phyloP scores from a whole-genome alignment of 2,888 invertebrate species.

The Hymenopus coronatus region DNA sequence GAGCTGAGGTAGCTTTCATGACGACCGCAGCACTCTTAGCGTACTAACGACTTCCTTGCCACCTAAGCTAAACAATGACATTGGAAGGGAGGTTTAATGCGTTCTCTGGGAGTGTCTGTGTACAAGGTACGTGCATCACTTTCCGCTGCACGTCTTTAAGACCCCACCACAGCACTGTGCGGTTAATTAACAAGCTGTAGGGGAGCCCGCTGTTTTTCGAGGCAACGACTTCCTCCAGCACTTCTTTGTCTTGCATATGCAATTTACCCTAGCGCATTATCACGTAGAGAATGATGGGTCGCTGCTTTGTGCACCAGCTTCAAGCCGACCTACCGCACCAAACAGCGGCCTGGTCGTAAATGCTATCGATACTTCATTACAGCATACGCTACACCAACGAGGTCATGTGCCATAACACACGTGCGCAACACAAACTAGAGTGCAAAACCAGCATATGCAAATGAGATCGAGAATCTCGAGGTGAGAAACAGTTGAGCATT shows the following conservation, averaged over 20 bases:
- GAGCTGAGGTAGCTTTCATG: no score
- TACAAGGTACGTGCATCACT: background rate
- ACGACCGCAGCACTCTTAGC: no score
- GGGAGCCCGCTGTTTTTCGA: background rate
- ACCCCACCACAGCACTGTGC: background rate
- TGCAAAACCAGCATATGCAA: no score
- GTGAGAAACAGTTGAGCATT: no score
- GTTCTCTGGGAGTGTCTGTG: no score
- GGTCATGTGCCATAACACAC: background rate
- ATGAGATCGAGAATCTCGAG: no score
- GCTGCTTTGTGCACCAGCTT: background rate
- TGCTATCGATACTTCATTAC: background rate
- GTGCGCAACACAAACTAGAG: no score
- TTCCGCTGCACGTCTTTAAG: background rate
- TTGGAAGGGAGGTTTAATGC: no score
- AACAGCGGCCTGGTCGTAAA: background rate
- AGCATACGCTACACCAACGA: background rate
- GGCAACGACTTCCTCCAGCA: background rate
- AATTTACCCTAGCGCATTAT: background rate
- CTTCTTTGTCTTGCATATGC: background rate
- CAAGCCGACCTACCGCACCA: background rate
- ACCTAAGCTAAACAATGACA: no score
- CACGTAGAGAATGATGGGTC: background rate
- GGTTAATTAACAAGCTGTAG: background rate
- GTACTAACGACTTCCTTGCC: no score